These are phyloP conservation scores for Bhutanitis thaidina DNA, from an alignment of 2,888 invertebrate species.

Conservation along the genomic window DNA sequence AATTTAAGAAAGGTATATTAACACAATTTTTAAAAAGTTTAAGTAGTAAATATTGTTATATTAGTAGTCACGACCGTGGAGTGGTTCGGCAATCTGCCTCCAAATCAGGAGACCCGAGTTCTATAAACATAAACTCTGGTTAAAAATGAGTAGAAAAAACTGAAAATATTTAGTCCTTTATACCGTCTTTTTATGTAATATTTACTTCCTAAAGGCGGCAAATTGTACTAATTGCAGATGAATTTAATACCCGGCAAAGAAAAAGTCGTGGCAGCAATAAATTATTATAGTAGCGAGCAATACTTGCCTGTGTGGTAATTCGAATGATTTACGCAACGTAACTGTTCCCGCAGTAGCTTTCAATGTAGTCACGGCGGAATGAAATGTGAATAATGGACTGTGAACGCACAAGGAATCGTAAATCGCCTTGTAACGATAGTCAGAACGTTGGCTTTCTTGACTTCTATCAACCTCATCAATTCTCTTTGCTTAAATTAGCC, in stretches of 20 bases:
- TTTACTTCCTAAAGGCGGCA: too few relatives aligned
- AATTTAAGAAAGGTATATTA: too few relatives aligned
- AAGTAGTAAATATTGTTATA: too few relatives aligned
- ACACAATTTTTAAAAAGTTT: too few relatives aligned
- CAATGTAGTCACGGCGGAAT: conserved; percentile 41
- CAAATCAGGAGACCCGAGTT: too few relatives aligned
- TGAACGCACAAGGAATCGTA: conserved; percentile 46
- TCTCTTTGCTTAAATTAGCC: neutral
- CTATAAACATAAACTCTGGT: too few relatives aligned
- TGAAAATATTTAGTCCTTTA: too few relatives aligned
- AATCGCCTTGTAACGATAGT: conserved; percentile 37
- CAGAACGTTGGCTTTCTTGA: conserved; percentile 19
- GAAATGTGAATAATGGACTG: conserved; percentile 56
- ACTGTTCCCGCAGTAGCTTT: conserved; percentile 29
- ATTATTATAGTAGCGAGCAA: conserved; percentile 18
- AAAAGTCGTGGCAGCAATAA: conserved; percentile 1
- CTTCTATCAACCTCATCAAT: neutral
- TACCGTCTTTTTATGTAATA: too few relatives aligned
- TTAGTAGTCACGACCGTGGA: too few relatives aligned
- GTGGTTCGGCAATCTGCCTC: too few relatives aligned
- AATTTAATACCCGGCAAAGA: neutral
- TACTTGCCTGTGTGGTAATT: conserved; percentile 32
- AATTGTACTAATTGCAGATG: too few relatives aligned
- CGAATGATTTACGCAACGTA: conserved; percentile 37
- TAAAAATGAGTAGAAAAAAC: too few relatives aligned